Evolutionary conservation across 2,113 vertebrate species (phyloP).

Genomic region (Oncorhynchus tshawytscha): DNA sequence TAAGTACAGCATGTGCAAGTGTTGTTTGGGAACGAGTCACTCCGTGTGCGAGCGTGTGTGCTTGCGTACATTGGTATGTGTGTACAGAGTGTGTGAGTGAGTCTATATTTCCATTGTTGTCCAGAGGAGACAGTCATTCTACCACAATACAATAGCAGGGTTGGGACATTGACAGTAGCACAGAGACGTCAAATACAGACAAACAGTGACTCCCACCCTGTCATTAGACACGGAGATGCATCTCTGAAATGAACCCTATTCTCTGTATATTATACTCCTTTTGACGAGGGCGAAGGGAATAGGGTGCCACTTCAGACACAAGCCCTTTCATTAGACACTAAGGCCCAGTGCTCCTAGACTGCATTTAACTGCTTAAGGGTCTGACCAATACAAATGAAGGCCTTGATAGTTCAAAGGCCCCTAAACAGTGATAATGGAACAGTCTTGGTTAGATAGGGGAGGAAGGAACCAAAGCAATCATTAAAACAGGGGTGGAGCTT

Average conservation of each 20-base stretch:
- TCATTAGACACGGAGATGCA: neutral
- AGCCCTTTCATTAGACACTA: constrained; percentile 27
- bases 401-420: neutral
- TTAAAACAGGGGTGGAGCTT: neutral
- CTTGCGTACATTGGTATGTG: no score
- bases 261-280: no score
- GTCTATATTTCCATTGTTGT: constrained; percentile 25
- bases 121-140: constrained; percentile 10
- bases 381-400: neutral
- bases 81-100: no score
- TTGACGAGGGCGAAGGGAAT: no score
- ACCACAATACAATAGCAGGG: constrained; percentile 15
- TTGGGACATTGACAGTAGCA: neutral
- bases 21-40: no score
- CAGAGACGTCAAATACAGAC: neutral
- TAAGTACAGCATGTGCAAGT: no score
- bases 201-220: neutral
- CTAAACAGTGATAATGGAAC: neutral
- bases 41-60: neutral
- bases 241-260: no score
- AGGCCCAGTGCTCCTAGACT: neutral
- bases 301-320: neutral
- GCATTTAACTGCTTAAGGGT: constrained; percentile 24
- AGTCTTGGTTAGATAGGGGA: neutral
- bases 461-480: neutral